Base-by-base conservation (phyloP, 2,888 invertebrate species). In the Prosopocoilus inquinatus region DNA sequence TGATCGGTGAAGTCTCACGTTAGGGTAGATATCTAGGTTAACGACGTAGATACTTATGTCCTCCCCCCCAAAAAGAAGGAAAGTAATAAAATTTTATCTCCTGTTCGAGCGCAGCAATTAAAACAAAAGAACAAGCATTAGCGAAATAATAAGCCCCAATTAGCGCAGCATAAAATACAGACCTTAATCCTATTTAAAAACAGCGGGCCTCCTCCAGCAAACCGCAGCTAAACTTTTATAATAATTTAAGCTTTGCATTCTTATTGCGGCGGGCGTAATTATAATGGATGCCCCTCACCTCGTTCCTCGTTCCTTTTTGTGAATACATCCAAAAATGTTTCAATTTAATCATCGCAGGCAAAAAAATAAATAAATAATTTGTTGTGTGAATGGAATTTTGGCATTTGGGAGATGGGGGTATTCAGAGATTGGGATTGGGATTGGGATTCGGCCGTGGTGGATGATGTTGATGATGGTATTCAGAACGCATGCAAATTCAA, bases 401-500 rank as follows among this genome's bases (percentile, higher is more conserved):
- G 4, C 7, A 28, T 28, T 28, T 28, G 20, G 20, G 20, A 7
- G 5, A 7, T 28, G 20, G 20, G 2, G 16, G 16, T 16, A n/a
- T n/a, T n/a, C n/a, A n/a, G n/a, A n/a, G n/a, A n/a, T n/a, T n/a
- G 16, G 16, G 2, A 16, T 16, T 16, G 16, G 2, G 16, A n/a
- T n/a, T 16, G 16, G 3, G 16, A 16, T 16, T 16, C 16, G 16
- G 4, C 20, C 20, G 20, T 28, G 20, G 20, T 5, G 4, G 20
- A 28, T 28, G 20, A 16, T 16, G 20, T 5, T 28, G 20, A 28
- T 28, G 20, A 16, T 16, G 20, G 20, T 5, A 28, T 28, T 28
- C 20, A 28, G 67, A 67, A 70, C 69, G 64, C 65, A 69, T 68
- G 68, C 69, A 70, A 69, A 70, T 66, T 63, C 66, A 56, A 59